Base-by-base conservation (phyloP, 2,888 invertebrate species). In the Drosophila barbarae region DNA sequence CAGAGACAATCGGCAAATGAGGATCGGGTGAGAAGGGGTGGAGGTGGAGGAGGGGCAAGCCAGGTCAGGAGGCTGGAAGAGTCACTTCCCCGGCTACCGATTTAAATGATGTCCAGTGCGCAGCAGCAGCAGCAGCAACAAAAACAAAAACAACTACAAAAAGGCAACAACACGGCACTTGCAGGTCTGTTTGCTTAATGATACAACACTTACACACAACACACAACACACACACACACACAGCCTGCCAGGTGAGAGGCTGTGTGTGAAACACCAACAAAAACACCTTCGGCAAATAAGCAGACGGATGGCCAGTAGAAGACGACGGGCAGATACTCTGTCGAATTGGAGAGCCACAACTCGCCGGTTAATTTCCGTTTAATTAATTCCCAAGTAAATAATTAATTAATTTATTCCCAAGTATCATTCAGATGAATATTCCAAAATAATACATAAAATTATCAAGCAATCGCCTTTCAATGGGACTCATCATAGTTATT, bases 221-320 rank as follows among this genome's bases (percentile, higher is more conserved):
- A 23, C 23, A 5, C 23, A 23, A 23, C 23, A 5, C 23, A 23
- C 41, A 49, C 32, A 57, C 42, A 66, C 26, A 46, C 38, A 10
- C 3, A 41, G 26, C 28, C 15, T 35, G 13, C 21, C 50, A 15
- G 35, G 46, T 30, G 28, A 18, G 51, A 44, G 60, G 51, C 47
- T 55, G 49, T 68, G 46, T 68, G 61, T 63, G 60, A 63, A 67
- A 64, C 64, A 57, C 52, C 65, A 72, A 51, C 63, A 69, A 73
- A 68, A 82, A 76, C 84, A 84, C 79, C 80, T 84, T 84, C 60
- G 71, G 65, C 73, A 81, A 84, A 77, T 72, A 83, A 57, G 54
- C 42, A 55, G 64, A 50, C 57, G 50, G 26, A 5, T 8, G 18
- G 18, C 18, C 18, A 13, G 30, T 18, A 18, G 30, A 18, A n/a